Base-by-base conservation (phyloP, 1,140 invertebrate species). In the Drosophila funebris region DNA sequence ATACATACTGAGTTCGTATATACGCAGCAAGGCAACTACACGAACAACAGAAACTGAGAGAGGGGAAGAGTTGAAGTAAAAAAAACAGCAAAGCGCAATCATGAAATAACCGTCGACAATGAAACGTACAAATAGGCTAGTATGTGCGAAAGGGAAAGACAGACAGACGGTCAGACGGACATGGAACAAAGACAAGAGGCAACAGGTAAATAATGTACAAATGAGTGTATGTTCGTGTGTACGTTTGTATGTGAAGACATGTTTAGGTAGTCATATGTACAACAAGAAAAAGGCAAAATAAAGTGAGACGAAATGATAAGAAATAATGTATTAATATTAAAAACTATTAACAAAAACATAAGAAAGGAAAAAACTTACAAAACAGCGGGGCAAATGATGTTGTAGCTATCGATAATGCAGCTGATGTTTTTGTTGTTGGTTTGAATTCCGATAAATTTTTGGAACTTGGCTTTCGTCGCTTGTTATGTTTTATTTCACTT, bases 51-150 rank as follows among this genome's bases (percentile, higher is more conserved):
- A 66, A 31, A 58, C 33, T 31, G 24, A 50, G 16, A 57, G 24
- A 13, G 41, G 41, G 48, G 48, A 29, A 52, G 24, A 33, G 16
- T 52, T 46, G 9, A 44, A 44, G 22, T 27, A 29, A 60, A 29
- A 13, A 4, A 31, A 63, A 74, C 58, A 79, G 78, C 69, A 48
- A 78, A 54, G 60, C 70, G 76, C 70, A 79, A 64, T 79, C 76
- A 74, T 62, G 58, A 68, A 68, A 73, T 67, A 73, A 73, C 70
- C 64, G 64, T 73, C 69, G 71, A 79, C 70, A 79, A 74, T 74
- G 64, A 79, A 79, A 63, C 73, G 56, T 43, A 41, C 48, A 78
- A 52, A 69, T 56, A 68, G 41, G 66, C 52, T 53, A 67, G 52
- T 54, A 48, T 33, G 68, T 41, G 60, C 39, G 20, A 73, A 31